Conservation (phyloP, 2,113 vertebrate species). For the Lanius ludovicianus region DNA sequence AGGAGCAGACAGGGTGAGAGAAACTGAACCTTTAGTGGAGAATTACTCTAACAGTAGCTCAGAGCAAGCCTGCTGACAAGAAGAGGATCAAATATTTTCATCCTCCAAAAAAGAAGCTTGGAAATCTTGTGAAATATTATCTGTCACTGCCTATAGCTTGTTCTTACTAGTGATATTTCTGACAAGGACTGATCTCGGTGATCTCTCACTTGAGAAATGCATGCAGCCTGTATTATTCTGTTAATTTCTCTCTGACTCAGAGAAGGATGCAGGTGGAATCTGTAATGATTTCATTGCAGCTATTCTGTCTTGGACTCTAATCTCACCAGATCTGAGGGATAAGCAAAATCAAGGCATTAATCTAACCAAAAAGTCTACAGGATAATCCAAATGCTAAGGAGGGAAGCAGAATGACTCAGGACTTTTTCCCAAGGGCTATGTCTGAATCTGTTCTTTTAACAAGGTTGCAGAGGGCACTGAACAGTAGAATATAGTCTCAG, state of each 20-base stretch:
- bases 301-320: conserved; percentile 11
- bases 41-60: neutral
- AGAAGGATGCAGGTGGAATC: conserved; percentile 5
- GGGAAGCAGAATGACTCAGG: neutral
- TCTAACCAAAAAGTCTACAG: neutral
- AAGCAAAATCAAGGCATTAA: conserved; percentile 29
- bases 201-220: conserved; percentile 42
- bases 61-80: neutral
- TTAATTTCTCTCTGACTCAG: conserved; percentile 50
- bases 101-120: neutral
- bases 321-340: conserved; percentile 20
- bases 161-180: neutral
- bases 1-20: neutral
- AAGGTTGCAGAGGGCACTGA: conserved; percentile 4
- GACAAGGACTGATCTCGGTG: neutral
- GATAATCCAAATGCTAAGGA: neutral
- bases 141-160: neutral
- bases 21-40: neutral
- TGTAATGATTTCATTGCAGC: conserved; percentile 18
- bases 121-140: neutral
- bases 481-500: neutral
- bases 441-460: neutral
- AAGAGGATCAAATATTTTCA: conserved; percentile 2
- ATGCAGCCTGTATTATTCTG: neutral
- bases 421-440: neutral